Evolutionary conservation across 2,797 vertebrate genomes (phyloP).

Genomic region (Eulemur rubriventer): DNA sequence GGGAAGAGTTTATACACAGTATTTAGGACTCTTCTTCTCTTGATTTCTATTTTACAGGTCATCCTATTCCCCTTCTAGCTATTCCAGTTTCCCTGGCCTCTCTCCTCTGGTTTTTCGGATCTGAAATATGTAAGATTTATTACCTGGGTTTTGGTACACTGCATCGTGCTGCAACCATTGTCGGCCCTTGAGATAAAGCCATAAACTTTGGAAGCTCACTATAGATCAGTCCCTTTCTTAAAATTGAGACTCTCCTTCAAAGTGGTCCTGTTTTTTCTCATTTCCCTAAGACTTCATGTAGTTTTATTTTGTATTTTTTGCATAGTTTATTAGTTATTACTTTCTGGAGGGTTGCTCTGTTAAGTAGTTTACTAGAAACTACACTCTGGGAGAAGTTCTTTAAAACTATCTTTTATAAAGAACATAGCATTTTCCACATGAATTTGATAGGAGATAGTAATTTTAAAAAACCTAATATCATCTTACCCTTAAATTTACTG

Average conservation of each 20-base stretch:
- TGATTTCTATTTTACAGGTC: background rate
- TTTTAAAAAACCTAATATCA: background rate
- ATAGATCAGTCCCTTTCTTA: background rate
- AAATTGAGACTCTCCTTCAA: background rate
- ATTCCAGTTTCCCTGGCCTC: background rate
- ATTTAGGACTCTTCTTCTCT: background rate
- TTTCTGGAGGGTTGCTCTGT: background rate
- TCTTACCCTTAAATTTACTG: background rate
- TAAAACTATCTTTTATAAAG: background rate
- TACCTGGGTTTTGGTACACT: background rate
- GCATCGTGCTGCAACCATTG: background rate
- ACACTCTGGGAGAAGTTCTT: background rate
- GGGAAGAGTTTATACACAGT: background rate
- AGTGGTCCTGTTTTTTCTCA: background rate
- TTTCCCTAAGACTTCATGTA: background rate
- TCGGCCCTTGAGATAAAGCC: background rate
- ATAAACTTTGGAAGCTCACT: background rate
- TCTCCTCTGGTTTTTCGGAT: background rate
- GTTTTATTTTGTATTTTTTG: background rate
- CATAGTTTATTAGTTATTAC: background rate
- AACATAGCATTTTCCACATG: background rate
- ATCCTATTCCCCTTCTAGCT: background rate
- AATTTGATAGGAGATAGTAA: background rate
- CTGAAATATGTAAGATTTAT: background rate
- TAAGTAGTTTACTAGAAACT: background rate